Base-by-base conservation (phyloP, 2,113 vertebrate species). In the Atrichornis clamosus region DNA sequence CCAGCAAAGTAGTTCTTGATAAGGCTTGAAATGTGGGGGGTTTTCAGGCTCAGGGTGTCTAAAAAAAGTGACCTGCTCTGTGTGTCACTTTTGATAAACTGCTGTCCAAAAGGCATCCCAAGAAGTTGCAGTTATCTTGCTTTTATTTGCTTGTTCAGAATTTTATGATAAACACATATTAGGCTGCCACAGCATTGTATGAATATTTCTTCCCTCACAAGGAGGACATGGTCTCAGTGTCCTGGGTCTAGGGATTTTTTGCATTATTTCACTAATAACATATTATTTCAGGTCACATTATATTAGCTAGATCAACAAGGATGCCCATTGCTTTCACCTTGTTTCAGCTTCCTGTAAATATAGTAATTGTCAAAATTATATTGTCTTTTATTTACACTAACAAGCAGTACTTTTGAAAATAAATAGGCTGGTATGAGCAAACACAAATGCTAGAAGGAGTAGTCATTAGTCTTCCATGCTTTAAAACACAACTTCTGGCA, bases 271-370 rank as follows among this genome's bases (percentile, higher is more conserved):
- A 94, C 65, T 63, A 85, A 56, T 77, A 78, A 92, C 70, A 58
- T 58, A 65, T 86, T 86, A 95, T 95, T 96, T 97, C 94, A 95
- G 70, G 90, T 95, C 81, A 30, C 56, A 89, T 96, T 97, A 88
- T 72, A 90, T 96, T 84, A 97, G 62, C 83, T 72, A 91, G 77
- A 52, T 95, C 72, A 90, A 84, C 47, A 93, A 93, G 75, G 93
- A 95, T 76, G 46, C 20, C 77, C 86, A 11, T 88, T 96, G 84
- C 87, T 97, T 97, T 95, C 93, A 96, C 90, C 58, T 97, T 95
- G 56, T 82, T 89, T 58, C 85, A 89, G 23, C 26, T 91, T 79
- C 68, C 82, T 95, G 74, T 78, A 96, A 93, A 78, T 41, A 85
- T 24, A 90, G 78, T 96, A 93, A 93, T 95, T 94, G 93, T 18